phyloP scores from a whole-genome alignment of 2,113 vertebrate genomes.

The Coturnix japonica region DNA sequence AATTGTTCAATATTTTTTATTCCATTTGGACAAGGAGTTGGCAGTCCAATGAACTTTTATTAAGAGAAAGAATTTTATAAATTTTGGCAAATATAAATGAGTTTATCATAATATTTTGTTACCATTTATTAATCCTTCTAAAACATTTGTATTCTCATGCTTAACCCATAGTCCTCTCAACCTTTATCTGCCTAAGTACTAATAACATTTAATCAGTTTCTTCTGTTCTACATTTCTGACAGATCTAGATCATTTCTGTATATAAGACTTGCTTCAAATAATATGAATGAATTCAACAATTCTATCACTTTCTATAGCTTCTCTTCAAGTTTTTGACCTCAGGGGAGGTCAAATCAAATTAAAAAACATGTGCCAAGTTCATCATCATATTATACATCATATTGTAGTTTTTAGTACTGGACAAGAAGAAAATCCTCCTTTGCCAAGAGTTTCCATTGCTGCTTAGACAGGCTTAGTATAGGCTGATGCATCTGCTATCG shows the following conservation, averaged over 20 bases:
- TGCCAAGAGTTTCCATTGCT: background rate
- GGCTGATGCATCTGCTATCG: background rate
- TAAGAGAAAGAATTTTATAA: background rate
- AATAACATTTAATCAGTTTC: background rate
- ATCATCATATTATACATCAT: background rate
- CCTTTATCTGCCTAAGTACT: background rate
- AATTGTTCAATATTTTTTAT: background rate
- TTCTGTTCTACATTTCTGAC: background rate
- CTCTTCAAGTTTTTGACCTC: background rate
- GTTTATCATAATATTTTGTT: background rate
- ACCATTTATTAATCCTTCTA: background rate
- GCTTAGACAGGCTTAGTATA: background rate
- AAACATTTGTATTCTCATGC: background rate
- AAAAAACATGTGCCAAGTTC: background rate
- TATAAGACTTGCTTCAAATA: background rate
- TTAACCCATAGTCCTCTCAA: background rate
- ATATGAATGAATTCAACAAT: background rate
- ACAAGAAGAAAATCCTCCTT: slow-evolving; percentile 9
- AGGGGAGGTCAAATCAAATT: background rate
- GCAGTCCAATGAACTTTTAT: background rate
- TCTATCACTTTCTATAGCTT: background rate
- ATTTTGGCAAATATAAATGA: background rate
- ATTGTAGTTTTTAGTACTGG: slow-evolving; percentile 11
- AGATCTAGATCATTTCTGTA: background rate
- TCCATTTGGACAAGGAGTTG: background rate